A percentile compares a stretch with the other conserved stretches of the same genome.
Conservation (phyloP, 2,113 vertebrate species). For the Cyrtonyx montezumae region DNA sequence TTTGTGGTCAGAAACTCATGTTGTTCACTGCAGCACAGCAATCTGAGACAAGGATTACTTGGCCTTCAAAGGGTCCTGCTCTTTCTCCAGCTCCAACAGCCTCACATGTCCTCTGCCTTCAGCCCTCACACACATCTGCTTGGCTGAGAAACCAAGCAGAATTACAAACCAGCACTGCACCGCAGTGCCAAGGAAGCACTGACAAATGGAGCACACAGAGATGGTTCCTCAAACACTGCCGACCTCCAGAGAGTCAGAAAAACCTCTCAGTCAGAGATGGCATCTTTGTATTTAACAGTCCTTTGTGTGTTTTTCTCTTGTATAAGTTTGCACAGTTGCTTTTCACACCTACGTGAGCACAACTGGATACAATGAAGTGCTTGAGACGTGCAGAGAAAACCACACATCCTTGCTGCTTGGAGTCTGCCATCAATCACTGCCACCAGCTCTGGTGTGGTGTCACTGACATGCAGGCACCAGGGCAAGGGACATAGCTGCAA, state of each 20-base stretch:
- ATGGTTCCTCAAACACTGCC: not conserved
- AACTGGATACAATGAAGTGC: not conserved
- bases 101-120: not conserved
- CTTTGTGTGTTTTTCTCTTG: not conserved
- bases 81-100: rapidly evolving
- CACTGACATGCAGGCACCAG: not conserved
- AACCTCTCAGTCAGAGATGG: not conserved
- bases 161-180: not conserved
- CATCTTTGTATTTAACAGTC: not conserved
- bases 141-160: not conserved
- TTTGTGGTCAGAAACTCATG: not conserved
- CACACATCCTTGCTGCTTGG: not conserved
- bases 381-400: not conserved
- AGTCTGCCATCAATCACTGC: not conserved
- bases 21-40: not conserved
- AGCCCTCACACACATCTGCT: not conserved
- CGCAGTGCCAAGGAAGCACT: not conserved
- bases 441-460: not conserved
- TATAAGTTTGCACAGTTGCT: not conserved
- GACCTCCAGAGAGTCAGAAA: not conserved
- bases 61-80: rapidly evolving
- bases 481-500: rapidly evolving
- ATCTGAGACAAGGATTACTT: not conserved
- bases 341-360: not conserved
- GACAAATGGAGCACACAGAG: not conserved